Percentiles rank a stretch among this genome's conserved stretches.
Conservation (phyloP, 2,113 vertebrate genomes). For the Pithys albifrons region DNA sequence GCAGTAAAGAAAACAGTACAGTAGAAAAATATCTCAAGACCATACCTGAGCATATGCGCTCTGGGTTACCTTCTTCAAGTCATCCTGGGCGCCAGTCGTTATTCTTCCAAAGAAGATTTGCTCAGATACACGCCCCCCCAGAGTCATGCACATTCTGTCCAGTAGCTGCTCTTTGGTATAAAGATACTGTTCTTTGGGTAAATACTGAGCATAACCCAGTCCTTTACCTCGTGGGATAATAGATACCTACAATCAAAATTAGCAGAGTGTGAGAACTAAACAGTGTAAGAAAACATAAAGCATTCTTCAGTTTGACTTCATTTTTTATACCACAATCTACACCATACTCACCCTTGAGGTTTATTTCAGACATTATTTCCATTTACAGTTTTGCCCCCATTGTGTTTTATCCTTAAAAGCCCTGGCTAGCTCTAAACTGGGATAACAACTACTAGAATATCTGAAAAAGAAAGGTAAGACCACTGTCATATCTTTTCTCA, state of each 20-base stretch:
- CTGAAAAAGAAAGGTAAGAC: constrained; percentile 19
- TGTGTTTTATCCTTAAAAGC: constrained; percentile 37
- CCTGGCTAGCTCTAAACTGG: constrained; percentile 32
- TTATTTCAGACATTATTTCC: constrained; percentile 20
- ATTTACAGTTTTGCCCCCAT: neutral
- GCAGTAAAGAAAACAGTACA: neutral
- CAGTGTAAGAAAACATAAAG: neutral
- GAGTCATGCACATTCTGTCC: constrained; percentile 97
- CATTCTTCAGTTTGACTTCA: neutral
- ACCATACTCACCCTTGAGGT: neutral
- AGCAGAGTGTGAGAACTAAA: neutral
- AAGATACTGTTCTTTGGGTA: constrained; percentile 94
- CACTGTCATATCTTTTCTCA: neutral
- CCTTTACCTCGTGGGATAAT: constrained; percentile 96
- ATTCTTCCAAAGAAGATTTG: constrained; percentile 94
- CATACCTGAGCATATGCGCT: constrained; percentile 95
- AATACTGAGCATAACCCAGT: constrained; percentile 95
- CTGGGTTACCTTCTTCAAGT: constrained; percentile 94
- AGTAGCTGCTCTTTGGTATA: constrained; percentile 96
- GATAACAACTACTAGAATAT: constrained; percentile 20
- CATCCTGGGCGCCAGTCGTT: constrained; percentile 95
- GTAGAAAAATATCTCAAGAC: neutral
- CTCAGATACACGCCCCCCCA: constrained; percentile 92
- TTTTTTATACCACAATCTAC: neutral
- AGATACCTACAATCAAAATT: constrained; percentile 84